These are phyloP conservation scores for Aspidiotus destructor DNA, from an alignment of 2,888 invertebrate species.

Conservation along the genomic window DNA sequence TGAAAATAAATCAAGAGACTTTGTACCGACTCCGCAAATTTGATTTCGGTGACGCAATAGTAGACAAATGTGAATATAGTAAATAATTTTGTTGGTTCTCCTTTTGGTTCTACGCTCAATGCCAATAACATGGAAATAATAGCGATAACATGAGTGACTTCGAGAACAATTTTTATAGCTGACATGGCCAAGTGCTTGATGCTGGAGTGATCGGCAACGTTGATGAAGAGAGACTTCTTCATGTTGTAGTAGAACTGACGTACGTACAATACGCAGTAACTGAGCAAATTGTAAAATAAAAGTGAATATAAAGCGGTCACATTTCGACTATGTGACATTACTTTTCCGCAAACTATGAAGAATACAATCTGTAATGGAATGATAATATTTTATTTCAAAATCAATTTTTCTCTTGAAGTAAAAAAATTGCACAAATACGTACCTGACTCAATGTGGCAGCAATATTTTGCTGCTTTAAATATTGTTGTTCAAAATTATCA, in stretches of 20 bases:
- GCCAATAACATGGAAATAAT: slow-evolving; percentile 65
- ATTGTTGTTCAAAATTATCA: slow-evolving; percentile 51
- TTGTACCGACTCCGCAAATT: slow-evolving; percentile 58
- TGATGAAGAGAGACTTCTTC: slow-evolving; percentile 67
- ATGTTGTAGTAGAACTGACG: slow-evolving; percentile 62
- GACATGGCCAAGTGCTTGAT: slow-evolving; percentile 72
- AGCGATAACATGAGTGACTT: slow-evolving; percentile 70
- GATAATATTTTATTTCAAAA: neutral
- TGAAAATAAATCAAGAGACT: slow-evolving; percentile 50
- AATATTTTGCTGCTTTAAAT: slow-evolving; percentile 59
- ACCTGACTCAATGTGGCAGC: slow-evolving; percentile 62
- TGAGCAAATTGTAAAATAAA: slow-evolving; percentile 72
- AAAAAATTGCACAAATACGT: slow-evolving; percentile 34
- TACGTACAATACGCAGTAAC: slow-evolving; percentile 66
- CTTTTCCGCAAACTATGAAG: slow-evolving; percentile 61
- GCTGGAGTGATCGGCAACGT: slow-evolving; percentile 60
- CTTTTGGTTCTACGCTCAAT: slow-evolving; percentile 62
- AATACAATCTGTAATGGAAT: slow-evolving; percentile 53
- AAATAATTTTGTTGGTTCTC: slow-evolving; percentile 55
- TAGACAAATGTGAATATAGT: slow-evolving; percentile 57
- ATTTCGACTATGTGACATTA: slow-evolving; percentile 49
- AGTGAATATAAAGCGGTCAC: slow-evolving; percentile 64
- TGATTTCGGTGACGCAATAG: slow-evolving; percentile 61
- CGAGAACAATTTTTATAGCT: slow-evolving; percentile 67
- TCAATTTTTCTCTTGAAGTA: neutral